Evolutionary conservation across 2,888 invertebrate genomes (phyloP).

Genomic region (Philonicus albiceps): DNA sequence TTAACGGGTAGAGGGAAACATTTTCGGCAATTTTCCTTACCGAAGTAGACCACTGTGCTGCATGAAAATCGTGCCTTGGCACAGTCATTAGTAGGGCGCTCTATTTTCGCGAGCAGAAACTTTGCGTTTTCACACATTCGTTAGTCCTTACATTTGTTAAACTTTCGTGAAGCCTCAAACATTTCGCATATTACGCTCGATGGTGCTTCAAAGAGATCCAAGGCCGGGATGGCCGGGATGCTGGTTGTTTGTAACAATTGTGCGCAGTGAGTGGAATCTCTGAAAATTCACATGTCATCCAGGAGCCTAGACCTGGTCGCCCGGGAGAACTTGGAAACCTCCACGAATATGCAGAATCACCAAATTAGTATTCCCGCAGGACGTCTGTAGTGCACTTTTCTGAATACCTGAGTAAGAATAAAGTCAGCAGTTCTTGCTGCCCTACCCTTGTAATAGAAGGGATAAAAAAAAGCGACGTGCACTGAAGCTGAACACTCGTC

Average conservation of each 20-base stretch:
- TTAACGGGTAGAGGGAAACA: not conserved
- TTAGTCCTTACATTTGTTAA: not conserved
- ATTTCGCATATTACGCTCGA: not conserved
- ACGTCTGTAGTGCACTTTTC: constrained; percentile 10
- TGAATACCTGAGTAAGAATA: constrained; percentile 15
- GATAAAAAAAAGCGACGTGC: not conserved
- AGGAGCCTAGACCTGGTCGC: not conserved
- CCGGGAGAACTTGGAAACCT: not conserved
- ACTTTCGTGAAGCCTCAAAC: not conserved
- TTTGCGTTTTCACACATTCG: not conserved
- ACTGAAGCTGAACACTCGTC: not conserved
- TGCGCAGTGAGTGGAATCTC: not conserved
- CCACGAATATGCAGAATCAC: not conserved
- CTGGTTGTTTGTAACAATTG: not conserved
- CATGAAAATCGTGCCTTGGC: not conserved
- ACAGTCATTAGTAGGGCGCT: not conserved
- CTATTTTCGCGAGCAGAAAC: not conserved
- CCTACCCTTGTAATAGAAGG: not conserved
- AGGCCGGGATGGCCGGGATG: not conserved
- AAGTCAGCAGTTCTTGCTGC: constrained; percentile 22
- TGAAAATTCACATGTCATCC: not conserved
- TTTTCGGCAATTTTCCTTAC: not conserved
- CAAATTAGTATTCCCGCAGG: constrained; percentile 23
- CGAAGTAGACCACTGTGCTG: not conserved
- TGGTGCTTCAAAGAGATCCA: not conserved